Evolutionary conservation across 2,888 invertebrate genomes (phyloP).

Genomic region (Drosophila atripex): DNA sequence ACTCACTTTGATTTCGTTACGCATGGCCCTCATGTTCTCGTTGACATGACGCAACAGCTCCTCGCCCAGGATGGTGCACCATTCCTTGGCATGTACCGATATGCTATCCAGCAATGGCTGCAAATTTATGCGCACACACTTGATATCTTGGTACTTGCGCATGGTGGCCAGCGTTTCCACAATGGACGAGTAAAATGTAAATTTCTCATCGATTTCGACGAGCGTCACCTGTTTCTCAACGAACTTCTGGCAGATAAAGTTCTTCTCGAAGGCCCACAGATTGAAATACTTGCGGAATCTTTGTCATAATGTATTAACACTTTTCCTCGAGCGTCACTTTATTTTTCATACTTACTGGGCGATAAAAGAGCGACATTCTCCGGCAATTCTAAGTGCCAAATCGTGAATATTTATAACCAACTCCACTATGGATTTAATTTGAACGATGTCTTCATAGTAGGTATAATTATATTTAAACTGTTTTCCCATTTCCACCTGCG

Average conservation of each 20-base stretch:
- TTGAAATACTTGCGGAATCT: slow-evolving; percentile 90
- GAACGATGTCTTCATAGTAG: slow-evolving; percentile 90
- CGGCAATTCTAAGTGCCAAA: slow-evolving; percentile 87
- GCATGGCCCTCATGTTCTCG: slow-evolving; percentile 88
- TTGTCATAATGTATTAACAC: background rate
- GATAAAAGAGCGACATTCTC: slow-evolving; percentile 85
- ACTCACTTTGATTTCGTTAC: slow-evolving; percentile 88
- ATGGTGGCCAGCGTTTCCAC: slow-evolving; percentile 87
- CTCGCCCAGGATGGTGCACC: slow-evolving; percentile 90
- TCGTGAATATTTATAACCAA: slow-evolving; percentile 88
- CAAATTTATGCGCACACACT: slow-evolving; percentile 89
- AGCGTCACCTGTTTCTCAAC: slow-evolving; percentile 87
- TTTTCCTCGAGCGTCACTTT: too few species aligned
- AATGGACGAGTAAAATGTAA: slow-evolving; percentile 92
- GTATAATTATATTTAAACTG: slow-evolving; percentile 87
- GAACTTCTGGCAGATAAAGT: slow-evolving; percentile 90
- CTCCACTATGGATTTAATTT: slow-evolving; percentile 89
- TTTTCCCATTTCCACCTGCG: slow-evolving; percentile 83
- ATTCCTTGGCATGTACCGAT: slow-evolving; percentile 90
- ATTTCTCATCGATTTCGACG: slow-evolving; percentile 90
- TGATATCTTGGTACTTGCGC: slow-evolving; percentile 87
- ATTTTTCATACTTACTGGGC: slow-evolving; percentile 53
- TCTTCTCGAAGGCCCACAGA: slow-evolving; percentile 91
- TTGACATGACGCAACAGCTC: slow-evolving; percentile 88
- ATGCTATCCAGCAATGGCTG: slow-evolving; percentile 88